These are phyloP conservation scores for Apaloderma vittatum DNA, from an alignment of 2,113 vertebrate genomes.

Conservation along the genomic window DNA sequence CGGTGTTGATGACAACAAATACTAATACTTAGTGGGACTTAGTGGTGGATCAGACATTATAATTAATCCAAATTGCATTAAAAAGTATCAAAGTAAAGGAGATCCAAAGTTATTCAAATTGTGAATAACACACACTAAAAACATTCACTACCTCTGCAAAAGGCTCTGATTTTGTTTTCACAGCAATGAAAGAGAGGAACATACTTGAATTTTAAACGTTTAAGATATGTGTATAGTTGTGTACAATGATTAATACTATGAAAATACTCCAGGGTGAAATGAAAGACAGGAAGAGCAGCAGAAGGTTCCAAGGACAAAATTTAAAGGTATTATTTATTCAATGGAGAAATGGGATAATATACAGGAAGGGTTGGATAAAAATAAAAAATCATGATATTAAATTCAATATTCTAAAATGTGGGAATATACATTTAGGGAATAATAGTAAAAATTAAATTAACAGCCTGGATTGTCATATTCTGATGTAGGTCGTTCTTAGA, in stretches of 20 bases:
- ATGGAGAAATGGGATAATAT: background rate
- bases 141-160: background rate
- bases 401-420: background rate
- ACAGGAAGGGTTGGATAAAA: background rate
- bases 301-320: background rate
- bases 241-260: background rate
- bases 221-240: background rate
- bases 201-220: background rate
- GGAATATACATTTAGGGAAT: background rate
- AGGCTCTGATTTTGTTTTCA: background rate
- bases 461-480: background rate
- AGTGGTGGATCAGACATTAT: background rate
- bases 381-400: background rate
- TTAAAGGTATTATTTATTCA: background rate
- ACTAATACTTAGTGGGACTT: background rate
- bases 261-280: background rate
- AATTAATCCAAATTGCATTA: background rate
- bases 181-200: background rate
- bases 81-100: background rate
- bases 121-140: background rate
- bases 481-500: background rate
- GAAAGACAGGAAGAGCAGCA: background rate
- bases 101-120: background rate
- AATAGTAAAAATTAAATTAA: background rate
- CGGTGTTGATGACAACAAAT: background rate